Evolutionary conservation across 2,888 invertebrate species (phyloP).

Genomic region (Molanna angustata): DNA sequence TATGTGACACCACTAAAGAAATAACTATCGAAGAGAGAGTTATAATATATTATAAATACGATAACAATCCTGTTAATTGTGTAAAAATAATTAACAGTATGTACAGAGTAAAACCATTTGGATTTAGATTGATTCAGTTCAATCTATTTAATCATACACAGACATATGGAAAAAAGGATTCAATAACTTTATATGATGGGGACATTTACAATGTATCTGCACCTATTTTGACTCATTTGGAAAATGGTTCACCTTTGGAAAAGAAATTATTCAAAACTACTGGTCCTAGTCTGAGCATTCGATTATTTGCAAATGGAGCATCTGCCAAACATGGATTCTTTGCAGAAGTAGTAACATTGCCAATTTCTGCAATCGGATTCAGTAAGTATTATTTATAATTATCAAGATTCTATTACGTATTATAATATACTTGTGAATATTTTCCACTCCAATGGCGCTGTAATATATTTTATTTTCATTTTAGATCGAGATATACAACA

Average conservation of each 20-base stretch:
- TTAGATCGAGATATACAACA: slow-evolving; percentile 88
- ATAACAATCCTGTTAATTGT: slow-evolving; percentile 93
- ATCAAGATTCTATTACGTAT: not conserved
- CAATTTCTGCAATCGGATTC: slow-evolving; percentile 86
- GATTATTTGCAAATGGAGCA: slow-evolving; percentile 92
- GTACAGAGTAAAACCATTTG: slow-evolving; percentile 82
- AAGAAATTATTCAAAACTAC: slow-evolving; percentile 73
- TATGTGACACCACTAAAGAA: slow-evolving; percentile 94
- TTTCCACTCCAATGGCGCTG: not conserved
- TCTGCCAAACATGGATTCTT: slow-evolving; percentile 94
- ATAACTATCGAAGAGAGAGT: slow-evolving; percentile 87
- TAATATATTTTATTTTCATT: slow-evolving; percentile 34
- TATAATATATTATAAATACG: slow-evolving; percentile 94
- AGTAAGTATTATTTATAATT: slow-evolving; percentile 59
- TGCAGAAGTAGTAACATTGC: slow-evolving; percentile 93
- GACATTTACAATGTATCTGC: slow-evolving; percentile 86
- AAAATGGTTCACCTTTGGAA: slow-evolving; percentile 67
- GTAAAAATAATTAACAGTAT: slow-evolving; percentile 93
- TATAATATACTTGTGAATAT: not conserved
- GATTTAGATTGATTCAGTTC: slow-evolving; percentile 85
- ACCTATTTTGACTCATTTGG: slow-evolving; percentile 66
- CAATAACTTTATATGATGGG: slow-evolving; percentile 86
- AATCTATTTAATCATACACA: slow-evolving; percentile 87
- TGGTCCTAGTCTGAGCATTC: slow-evolving; percentile 81
- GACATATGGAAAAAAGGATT: slow-evolving; percentile 78